A percentile compares a stretch with the other conserved stretches of the same genome.
Evolutionary conservation across 2,797 vertebrate species (phyloP).

Genomic region (Tenualosa thibaudeaui): DNA sequence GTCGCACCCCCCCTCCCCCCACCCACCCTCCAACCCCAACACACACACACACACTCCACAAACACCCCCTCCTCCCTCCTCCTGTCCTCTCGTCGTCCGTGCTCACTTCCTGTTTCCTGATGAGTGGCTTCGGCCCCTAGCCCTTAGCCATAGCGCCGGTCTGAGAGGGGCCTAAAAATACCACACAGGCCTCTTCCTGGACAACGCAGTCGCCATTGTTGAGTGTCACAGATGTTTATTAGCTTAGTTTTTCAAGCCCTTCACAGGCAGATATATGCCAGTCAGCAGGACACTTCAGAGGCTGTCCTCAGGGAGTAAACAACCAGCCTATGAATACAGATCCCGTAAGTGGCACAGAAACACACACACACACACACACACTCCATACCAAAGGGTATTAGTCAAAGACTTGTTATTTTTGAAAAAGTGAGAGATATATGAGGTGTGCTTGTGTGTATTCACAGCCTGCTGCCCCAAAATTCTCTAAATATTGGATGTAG

Average conservation of each 20-base stretch:
- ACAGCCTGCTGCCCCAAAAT: not conserved
- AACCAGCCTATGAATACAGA: constrained; percentile 15
- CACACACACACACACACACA: constrained; percentile 28
- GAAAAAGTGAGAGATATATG: constrained; percentile 54
- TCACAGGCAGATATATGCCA: not conserved
- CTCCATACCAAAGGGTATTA: constrained; percentile 44
- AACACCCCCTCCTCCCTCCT: constrained; percentile 42
- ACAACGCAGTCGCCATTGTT: constrained; percentile 65
- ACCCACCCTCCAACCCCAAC: not conserved
- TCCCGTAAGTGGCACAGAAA: not conserved
- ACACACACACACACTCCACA: not conserved
- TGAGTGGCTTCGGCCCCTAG: constrained; percentile 18
- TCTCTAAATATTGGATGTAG: not conserved
- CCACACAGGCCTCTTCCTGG: constrained; percentile 64
- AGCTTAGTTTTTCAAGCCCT: constrained; percentile 47
- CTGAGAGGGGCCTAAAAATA: constrained; percentile 70
- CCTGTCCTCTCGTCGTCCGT: constrained; percentile 70
- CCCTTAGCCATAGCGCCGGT: constrained; percentile 58
- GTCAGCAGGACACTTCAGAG: constrained; percentile 14
- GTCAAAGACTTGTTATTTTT: constrained; percentile 52
- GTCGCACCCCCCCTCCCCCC: constrained; percentile 50
- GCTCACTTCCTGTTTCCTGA: constrained; percentile 75
- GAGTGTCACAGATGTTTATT: constrained; percentile 68
- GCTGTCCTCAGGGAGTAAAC: not conserved
- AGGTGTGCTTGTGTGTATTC: not conserved